Evolutionary conservation across 23 tunicate species (phyloP), one percentile per base, ranked within the genome.

Genomic region (Clavelina lepadiformis): DNA sequence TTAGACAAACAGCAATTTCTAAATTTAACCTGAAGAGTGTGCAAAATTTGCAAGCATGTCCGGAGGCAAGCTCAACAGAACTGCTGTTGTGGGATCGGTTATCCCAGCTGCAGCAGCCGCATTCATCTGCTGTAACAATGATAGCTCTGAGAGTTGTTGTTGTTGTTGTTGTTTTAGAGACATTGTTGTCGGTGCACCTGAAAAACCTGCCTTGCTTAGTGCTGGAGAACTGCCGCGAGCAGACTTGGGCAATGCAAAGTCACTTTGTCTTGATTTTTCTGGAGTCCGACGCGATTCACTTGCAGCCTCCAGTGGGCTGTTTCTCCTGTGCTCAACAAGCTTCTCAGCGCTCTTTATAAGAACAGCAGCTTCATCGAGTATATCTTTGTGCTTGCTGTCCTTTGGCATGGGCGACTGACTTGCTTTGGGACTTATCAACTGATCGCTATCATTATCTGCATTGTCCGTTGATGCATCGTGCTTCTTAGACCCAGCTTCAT

Each of bases 51-150:
- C 28, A 28, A 80, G 37, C 24, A 80, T 33, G 32, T 80, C 86
- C 4, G 86, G 86, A 19, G 86, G 86, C 13, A 80, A 29, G 23
- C 77, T 51, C 22, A 71, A 63, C 45, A 80, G 25, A 2, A 58
- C 67, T 20, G 63, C 63, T 3, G 86, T 67, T 6, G 65, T 45
- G 1, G 86, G 78, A 47, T 71, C 78, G 22, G 49, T 33, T 2
- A 69, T 20, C 5, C 73, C 58, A 1, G 28, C 58, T 31, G 23
- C 34, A 4, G 85, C 76, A 3, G 57, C 71, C 8, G 72, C 61
- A 29, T 62, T 51, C 86, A 80, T 70, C 36, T 70, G 78, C 31
- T 70, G 77, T 24, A 80, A 38, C 29, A 80, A 51, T 33, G 77
- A 77, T 23, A 80, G 46, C 7, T 80, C 78, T 23, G 65, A 37